These are phyloP conservation scores for Chironex yamaguchii DNA, from an alignment of 30 jellyfish, hydroid and myxozoan species.

Conservation along the genomic window DNA sequence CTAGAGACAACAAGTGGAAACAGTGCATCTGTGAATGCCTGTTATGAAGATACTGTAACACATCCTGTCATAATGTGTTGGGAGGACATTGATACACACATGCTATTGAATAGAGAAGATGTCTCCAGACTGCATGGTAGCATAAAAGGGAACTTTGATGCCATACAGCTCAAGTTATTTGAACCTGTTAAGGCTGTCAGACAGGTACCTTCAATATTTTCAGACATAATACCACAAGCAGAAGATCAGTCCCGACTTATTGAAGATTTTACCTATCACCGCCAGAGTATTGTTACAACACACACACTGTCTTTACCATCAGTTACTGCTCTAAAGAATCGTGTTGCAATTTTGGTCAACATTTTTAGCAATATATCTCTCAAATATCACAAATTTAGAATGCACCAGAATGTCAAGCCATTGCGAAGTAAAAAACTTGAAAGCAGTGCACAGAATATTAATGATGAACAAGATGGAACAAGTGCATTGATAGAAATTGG, in stretches of 20 bases:
- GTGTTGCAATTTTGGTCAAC: neutral
- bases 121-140: neutral
- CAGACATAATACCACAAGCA: neutral
- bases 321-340: neutral
- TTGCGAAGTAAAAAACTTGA: no score
- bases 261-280: neutral
- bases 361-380: no score
- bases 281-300: neutral
- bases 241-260: neutral
- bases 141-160: neutral
- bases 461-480: slow-evolving; percentile 40
- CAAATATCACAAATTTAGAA: neutral
- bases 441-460: no score
- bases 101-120: neutral
- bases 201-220: neutral
- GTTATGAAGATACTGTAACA: neutral
- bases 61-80: neutral
- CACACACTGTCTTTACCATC: neutral
- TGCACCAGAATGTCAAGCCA: neutral
- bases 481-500: slow-evolving; percentile 83
- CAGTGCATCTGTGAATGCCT: no score
- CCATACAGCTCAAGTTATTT: neutral
- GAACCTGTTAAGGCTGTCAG: neutral
- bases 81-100: neutral
- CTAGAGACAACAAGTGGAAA: no score